phyloP scores from a whole-genome alignment of 1,140 invertebrate species.

The Belonocnema kinseyi region DNA sequence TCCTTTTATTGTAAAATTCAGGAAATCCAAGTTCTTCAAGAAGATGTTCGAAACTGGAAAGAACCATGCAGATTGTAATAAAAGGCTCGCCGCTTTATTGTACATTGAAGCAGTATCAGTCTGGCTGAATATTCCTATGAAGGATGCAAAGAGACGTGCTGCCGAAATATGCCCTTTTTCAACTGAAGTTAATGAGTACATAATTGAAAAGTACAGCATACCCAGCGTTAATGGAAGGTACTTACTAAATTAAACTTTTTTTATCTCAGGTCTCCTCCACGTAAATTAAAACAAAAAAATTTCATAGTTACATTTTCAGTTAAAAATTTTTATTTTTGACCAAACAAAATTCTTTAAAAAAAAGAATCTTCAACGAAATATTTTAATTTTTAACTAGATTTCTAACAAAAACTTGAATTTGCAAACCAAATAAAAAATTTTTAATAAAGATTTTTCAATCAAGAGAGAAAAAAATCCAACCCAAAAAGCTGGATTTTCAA shows the following conservation, averaged over 20 bases:
- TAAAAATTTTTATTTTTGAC: too few relatives aligned
- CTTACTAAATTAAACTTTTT: conserved; percentile 34
- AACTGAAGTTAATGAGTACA: conserved; percentile 60
- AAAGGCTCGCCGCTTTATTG: conserved; percentile 67
- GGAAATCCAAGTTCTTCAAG: conserved; percentile 50
- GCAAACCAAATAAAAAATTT: too few relatives aligned
- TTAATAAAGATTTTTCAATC: too few relatives aligned
- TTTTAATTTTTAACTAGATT: too few relatives aligned
- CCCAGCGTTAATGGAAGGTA: conserved; percentile 66
- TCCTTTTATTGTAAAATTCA: conserved; percentile 25
- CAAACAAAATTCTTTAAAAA: too few relatives aligned
- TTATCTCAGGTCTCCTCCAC: conserved; percentile 18
- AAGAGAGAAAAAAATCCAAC: too few relatives aligned
- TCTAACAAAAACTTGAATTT: too few relatives aligned
- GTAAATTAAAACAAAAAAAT: not conserved
- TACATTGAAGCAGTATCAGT: conserved; percentile 69
- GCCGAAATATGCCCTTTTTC: conserved; percentile 59
- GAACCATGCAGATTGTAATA: conserved; percentile 46
- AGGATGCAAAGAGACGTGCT: conserved; percentile 64
- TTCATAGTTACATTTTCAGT: not conserved
- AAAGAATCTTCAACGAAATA: too few relatives aligned
- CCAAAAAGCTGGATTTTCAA: too few relatives aligned
- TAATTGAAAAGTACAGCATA: conserved; percentile 71
- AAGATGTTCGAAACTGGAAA: conserved; percentile 47
- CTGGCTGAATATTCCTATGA: conserved; percentile 68